Evolutionary conservation across 2,113 vertebrate genomes (phyloP).

Genomic region (Phainopepla nitens): DNA sequence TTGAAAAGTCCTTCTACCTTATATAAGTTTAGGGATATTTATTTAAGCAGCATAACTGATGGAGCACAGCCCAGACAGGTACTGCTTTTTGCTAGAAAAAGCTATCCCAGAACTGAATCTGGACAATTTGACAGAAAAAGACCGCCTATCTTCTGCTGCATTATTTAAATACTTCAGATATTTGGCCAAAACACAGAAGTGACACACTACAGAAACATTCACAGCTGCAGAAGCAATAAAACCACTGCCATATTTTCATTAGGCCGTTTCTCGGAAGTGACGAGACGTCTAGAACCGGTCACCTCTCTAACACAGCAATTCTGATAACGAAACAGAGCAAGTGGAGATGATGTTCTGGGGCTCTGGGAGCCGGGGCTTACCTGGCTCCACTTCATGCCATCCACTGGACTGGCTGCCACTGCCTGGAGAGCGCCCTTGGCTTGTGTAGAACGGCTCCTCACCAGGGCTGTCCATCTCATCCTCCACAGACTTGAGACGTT

Average conservation of each 20-base stretch:
- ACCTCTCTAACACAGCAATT: neutral
- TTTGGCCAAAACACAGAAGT: slow-evolving; percentile 54
- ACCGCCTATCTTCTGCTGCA: slow-evolving; percentile 5
- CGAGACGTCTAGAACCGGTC: neutral
- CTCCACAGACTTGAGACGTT: slow-evolving; percentile 99
- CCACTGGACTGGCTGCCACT: slow-evolving; percentile 92
- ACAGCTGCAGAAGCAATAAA: slow-evolving; percentile 53
- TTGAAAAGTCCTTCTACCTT: slow-evolving; percentile 21
- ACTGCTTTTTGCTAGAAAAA: neutral
- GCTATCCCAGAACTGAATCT: neutral
- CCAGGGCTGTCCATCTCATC: slow-evolving; percentile 98
- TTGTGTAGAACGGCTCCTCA: slow-evolving; percentile 95
- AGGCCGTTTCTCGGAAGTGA: neutral
- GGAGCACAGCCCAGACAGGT: neutral
- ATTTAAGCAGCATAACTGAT: neutral
- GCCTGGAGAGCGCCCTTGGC: slow-evolving; percentile 92
- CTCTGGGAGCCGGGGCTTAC: slow-evolving; percentile 69
- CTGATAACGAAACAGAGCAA: neutral
- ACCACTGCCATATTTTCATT: neutral
- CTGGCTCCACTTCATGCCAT: slow-evolving; percentile 99
- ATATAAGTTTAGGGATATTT: neutral
- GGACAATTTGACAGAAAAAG: slow-evolving; percentile 18
- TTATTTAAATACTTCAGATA: slow-evolving; percentile 59
- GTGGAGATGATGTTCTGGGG: neutral
- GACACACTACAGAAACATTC: slow-evolving; percentile 52